Conservation (phyloP, 2,113 vertebrate genomes). For the Platycercus adscitus region DNA sequence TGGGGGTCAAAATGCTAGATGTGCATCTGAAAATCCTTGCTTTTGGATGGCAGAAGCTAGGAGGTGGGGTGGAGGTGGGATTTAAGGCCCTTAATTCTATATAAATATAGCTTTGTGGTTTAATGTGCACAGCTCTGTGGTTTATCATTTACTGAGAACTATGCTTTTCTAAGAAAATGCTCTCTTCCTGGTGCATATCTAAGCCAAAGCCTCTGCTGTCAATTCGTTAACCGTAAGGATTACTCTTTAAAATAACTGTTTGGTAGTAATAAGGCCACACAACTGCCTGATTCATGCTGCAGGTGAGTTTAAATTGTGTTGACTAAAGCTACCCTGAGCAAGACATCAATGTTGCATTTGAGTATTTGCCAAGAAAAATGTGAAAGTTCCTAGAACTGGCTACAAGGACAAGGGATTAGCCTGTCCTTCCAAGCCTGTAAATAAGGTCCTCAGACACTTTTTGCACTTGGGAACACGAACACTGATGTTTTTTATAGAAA, state of each 20-base stretch:
- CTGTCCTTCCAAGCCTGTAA: constrained; percentile 62
- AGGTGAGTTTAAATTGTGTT: constrained; percentile 65
- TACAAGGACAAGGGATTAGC: constrained; percentile 58
- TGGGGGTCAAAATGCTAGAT: neutral
- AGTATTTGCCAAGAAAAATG: constrained; percentile 71
- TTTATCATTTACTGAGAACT: constrained; percentile 83
- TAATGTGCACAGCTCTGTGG: constrained; percentile 76
- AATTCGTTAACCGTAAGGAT: constrained; percentile 63
- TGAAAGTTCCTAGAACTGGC: constrained; percentile 39
- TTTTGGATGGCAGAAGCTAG: constrained; percentile 11
- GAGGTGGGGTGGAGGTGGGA: constrained; percentile 7
- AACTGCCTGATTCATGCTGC: constrained; percentile 4
- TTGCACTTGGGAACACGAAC: constrained; percentile 64
- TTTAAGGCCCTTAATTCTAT: constrained; percentile 50
- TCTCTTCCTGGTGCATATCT: constrained; percentile 75
- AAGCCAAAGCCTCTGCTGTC: constrained; percentile 65
- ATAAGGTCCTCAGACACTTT: constrained; percentile 61
- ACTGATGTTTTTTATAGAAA: neutral
- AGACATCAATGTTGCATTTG: constrained; percentile 67
- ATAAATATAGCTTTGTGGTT: constrained; percentile 71
- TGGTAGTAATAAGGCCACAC: constrained; percentile 58
- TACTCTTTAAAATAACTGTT: constrained; percentile 60
- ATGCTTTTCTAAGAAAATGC: constrained; percentile 83
- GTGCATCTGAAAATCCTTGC: constrained; percentile 4
- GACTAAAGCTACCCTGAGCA: constrained; percentile 62